phyloP scores from a whole-genome alignment of 2,113 vertebrate genomes.

The Amazona guildingii region DNA sequence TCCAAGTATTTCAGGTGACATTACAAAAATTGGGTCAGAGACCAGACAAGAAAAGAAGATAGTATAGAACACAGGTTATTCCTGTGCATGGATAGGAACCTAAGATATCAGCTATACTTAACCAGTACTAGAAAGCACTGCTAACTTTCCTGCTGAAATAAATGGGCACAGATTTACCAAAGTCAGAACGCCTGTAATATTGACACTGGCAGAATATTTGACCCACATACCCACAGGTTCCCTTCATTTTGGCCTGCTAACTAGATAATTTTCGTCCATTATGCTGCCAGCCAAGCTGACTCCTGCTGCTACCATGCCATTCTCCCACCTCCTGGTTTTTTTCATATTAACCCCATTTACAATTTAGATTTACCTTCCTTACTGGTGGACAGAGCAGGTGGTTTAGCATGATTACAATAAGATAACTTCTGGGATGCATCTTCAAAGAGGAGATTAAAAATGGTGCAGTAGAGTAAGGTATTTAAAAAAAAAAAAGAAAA shows the following conservation, averaged over 20 bases:
- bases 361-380: neutral
- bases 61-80: neutral
- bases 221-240: neutral
- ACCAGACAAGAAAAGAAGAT: neutral
- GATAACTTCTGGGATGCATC: neutral
- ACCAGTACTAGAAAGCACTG: neutral
- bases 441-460: neutral
- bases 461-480: neutral
- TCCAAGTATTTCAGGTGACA: neutral
- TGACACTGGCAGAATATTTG: neutral
- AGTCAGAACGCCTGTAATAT: neutral
- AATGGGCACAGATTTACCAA: neutral
- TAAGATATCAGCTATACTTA: neutral
- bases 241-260: neutral
- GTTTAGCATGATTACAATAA: neutral
- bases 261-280: neutral
- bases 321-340: neutral
- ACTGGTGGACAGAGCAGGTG: neutral
- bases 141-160: neutral
- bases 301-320: neutral
- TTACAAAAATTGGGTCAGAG: neutral
- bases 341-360: neutral
- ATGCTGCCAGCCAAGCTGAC: neutral
- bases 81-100: neutral
- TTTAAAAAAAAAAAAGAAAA: slow-evolving; percentile 25